A percentile compares a stretch with the other conserved stretches of the same genome.
Conservation (phyloP, 2,797 vertebrate genomes). For the Paedocypris micromegethes region DNA sequence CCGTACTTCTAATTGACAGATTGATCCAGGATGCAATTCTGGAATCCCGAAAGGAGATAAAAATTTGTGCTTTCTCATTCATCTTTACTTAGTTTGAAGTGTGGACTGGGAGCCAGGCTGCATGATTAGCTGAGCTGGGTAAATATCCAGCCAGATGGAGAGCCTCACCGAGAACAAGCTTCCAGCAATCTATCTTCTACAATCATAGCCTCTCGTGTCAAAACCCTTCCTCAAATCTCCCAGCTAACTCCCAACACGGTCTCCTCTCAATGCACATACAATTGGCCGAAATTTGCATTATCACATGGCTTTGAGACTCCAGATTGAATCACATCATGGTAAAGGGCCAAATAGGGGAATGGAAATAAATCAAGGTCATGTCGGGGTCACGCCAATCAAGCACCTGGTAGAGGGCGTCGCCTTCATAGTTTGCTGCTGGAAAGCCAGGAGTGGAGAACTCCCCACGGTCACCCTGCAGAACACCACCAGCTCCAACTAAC, state of each 20-base stretch:
- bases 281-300: no score
- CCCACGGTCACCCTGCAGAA: conserved; percentile 69
- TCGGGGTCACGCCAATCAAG: conserved; percentile 21
- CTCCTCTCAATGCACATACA: background rate
- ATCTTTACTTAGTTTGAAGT: conserved; percentile 28
- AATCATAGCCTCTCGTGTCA: conserved; percentile 43
- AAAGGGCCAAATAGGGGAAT: background rate
- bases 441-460: conserved; percentile 67
- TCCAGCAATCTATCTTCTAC: conserved; percentile 37
- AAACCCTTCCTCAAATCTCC: conserved; percentile 21
- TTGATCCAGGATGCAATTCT: conserved; percentile 21
- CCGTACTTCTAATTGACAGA: conserved; percentile 6
- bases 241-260: conserved; percentile 12
- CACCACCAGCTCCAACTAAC: conserved; percentile 70
- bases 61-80: conserved; percentile 32
- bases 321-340: background rate
- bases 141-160: conserved; percentile 39
- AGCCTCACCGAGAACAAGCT: conserved; percentile 22
- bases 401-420: conserved; percentile 69
- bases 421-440: conserved; percentile 59
- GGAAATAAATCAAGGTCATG: conserved; percentile 12
- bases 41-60: conserved; percentile 16
- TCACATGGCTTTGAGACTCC: no score
- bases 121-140: conserved; percentile 31
- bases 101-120: conserved; percentile 29